phyloP scores from a whole-genome alignment of 2,888 invertebrate species.

The Hirudinaria manillensis region DNA sequence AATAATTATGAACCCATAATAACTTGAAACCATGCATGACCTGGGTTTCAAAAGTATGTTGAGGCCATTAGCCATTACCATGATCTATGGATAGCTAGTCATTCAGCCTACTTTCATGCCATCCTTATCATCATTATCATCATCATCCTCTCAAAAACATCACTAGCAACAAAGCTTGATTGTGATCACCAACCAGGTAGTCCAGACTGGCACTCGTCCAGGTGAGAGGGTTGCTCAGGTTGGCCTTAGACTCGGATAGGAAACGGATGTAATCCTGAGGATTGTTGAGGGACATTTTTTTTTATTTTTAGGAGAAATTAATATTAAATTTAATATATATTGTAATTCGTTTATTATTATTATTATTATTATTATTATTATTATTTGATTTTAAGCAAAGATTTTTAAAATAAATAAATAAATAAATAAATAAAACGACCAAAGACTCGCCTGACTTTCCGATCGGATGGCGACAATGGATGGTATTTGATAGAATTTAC shows the following conservation, averaged over 20 bases:
- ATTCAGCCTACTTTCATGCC: too few relatives aligned
- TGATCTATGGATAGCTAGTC: too few relatives aligned
- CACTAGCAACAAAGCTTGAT: background rate
- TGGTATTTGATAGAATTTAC: conserved; percentile 56
- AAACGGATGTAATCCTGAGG: conserved; percentile 27
- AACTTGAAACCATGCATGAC: background rate
- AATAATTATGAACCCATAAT: background rate
- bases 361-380: too few relatives aligned
- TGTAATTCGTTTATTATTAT: too few relatives aligned
- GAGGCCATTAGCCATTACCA: too few relatives aligned
- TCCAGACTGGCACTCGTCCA: conserved; percentile 22
- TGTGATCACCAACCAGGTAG: conserved; percentile 4
- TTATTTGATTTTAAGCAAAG: too few relatives aligned
- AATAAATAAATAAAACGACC: background rate
- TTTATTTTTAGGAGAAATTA: too few relatives aligned
- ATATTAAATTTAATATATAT: too few relatives aligned
- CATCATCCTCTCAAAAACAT: background rate
- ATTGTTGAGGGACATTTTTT: too few relatives aligned
- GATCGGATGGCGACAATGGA: conserved; percentile 56
- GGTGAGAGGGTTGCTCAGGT: background rate
- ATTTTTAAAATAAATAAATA: background rate
- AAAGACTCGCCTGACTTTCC: conserved; percentile 54
- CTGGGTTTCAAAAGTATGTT: too few relatives aligned
- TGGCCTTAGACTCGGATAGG: conserved; percentile 20
- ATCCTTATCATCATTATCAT: too few relatives aligned